Evolutionary conservation across 2,888 invertebrate genomes (phyloP).

Genomic region (Chaetoderma sp.): DNA sequence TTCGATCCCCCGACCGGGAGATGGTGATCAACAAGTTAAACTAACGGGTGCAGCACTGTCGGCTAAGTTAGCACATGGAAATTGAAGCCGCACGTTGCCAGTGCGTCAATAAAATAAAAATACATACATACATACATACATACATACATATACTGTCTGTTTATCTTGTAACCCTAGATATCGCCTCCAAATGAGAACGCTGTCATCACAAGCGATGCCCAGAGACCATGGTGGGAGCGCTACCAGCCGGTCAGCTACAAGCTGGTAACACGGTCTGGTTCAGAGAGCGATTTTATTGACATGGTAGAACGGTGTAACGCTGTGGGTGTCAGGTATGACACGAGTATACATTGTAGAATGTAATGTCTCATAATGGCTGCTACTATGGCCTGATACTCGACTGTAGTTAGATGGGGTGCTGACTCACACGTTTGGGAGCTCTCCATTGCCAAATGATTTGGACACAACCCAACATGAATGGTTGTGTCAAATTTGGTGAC

Average conservation of each 20-base stretch:
- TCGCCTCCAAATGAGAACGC: conserved; percentile 62
- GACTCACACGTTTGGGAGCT: too few species aligned
- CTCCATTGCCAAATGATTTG: too few species aligned
- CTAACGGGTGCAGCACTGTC: too few species aligned
- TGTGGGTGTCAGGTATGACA: conserved; percentile 57
- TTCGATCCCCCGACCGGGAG: too few species aligned
- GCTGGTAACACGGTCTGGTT: conserved; percentile 56
- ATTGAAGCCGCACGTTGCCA: too few species aligned
- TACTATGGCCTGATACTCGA: not conserved
- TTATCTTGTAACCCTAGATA: conserved; percentile 46
- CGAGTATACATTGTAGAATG: not conserved
- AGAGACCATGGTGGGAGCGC: conserved; percentile 63
- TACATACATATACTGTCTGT: too few species aligned
- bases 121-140: too few species aligned
- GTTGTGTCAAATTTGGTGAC: not conserved
- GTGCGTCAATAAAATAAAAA: too few species aligned
- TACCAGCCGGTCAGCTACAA: conserved; percentile 65
- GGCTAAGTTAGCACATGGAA: too few species aligned
- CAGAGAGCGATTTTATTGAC: conserved; percentile 53
- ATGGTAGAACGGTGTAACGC: conserved; percentile 61
- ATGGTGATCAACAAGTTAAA: too few species aligned
- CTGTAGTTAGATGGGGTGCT: not conserved
- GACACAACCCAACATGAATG: not conserved
- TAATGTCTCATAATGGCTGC: not conserved
- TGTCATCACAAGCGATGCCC: conserved; percentile 43